Conservation (phyloP, 2,888 invertebrate species). For the Himalopsyche kuldschensis region DNA sequence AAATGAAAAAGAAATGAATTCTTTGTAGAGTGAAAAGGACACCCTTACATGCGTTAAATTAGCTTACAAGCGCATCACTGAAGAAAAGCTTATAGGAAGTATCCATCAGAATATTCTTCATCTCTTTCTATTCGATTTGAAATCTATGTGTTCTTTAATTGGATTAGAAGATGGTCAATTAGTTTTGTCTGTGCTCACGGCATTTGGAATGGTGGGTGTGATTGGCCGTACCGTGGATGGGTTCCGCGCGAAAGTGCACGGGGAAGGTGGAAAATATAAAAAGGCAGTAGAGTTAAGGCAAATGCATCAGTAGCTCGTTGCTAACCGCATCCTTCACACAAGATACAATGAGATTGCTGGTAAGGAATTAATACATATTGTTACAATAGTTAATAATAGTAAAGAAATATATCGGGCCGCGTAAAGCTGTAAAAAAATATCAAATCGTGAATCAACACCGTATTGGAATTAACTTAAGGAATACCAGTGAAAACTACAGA, state of each 20-base stretch:
- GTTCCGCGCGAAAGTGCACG: slow-evolving; percentile 22
- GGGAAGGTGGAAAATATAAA: slow-evolving; percentile 34
- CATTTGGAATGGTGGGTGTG: not conserved
- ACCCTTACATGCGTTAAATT: not conserved
- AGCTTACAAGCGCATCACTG: not conserved
- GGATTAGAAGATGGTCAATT: not conserved
- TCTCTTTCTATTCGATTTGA: slow-evolving; percentile 10
- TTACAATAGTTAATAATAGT: not conserved
- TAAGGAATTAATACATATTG: slow-evolving; percentile 19
- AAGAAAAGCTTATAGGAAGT: not conserved
- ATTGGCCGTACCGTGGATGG: slow-evolving; percentile 11
- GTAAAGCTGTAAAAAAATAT: not conserved
- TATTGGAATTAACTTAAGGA: too few relatives aligned
- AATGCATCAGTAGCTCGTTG: slow-evolving; percentile 39
- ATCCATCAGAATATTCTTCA: not conserved
- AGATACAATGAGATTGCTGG: slow-evolving; percentile 40
- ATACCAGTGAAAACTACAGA: too few relatives aligned
- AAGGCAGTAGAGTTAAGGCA: not conserved
- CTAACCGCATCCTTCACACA: slow-evolving; percentile 36
- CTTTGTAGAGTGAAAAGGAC: not conserved
- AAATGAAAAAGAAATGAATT: not conserved
- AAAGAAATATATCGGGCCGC: not conserved
- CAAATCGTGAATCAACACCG: too few relatives aligned
- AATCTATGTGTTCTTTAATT: not conserved
- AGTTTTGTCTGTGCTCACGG: slow-evolving; percentile 18